Evolutionary conservation across 30 jellyfish, hydroid and myxozoan species (phyloP).

Genomic region (Turritopsis dohrnii): DNA sequence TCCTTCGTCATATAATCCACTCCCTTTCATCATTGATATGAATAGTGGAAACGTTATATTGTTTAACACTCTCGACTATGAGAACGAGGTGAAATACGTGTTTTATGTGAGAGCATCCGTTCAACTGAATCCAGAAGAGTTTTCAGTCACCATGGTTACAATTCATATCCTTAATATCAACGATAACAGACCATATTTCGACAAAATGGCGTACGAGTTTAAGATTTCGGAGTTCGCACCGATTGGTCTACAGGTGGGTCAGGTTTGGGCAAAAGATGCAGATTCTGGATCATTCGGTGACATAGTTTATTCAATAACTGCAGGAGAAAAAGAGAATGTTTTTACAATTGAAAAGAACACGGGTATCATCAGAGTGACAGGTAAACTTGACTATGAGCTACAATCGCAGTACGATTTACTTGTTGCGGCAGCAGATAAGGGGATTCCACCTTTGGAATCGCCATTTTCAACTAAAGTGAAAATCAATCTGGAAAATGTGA

Average conservation of each 20-base stretch:
- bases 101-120: not conserved
- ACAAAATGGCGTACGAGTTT: slow-evolving; percentile 14
- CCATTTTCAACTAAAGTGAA: not conserved
- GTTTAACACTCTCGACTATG: not conserved
- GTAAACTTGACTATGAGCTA: not conserved
- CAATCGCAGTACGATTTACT: not conserved
- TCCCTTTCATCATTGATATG: not conserved
- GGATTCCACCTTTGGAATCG: not conserved
- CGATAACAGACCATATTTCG: slow-evolving; percentile 61
- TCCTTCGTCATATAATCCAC: not conserved
- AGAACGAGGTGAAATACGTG: not conserved
- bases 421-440: not conserved
- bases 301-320: slow-evolving; percentile 1
- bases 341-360: slow-evolving; percentile 16
- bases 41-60: not conserved
- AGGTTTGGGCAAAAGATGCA: slow-evolving; percentile 34
- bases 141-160: not conserved
- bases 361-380: not conserved
- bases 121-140: not conserved
- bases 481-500: slow-evolving; percentile 41
- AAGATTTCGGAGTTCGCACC: slow-evolving; percentile 44
- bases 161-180: slow-evolving; percentile 16
- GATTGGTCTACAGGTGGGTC: slow-evolving; percentile 14
- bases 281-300: slow-evolving; percentile 51
- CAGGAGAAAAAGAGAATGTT: not conserved